Evolutionary conservation across 2,113 vertebrate species (phyloP), one percentile per base, ranked within the genome.

Genomic region (Chionis minor): DNA sequence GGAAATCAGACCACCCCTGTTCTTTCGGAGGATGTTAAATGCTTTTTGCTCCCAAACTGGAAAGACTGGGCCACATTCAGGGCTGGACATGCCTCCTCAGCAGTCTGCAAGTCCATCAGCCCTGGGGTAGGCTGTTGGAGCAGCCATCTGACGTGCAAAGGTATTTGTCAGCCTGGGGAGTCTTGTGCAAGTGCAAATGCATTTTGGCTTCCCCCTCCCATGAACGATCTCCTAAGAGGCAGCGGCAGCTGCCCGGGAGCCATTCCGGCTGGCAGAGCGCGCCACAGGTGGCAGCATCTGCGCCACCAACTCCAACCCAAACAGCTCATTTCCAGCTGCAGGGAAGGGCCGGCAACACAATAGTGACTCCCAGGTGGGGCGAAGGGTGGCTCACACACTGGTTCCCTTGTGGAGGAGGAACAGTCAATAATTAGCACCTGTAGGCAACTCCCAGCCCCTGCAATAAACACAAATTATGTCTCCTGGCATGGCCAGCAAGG

Each of bases 391-490:
- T 94, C 59, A 21, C 59, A 97, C 93, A 96, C 65, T 95, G 86
- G 14, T 9, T 85, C 23, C 65, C 70, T 94, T 97, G 94, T 96
- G 93, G 81, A 91, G 91, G 83, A 81, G 88, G 80, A 94, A 96
- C 4, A 23, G 82, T 49, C 82, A 58, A 54, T 83, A 94, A 91
- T 86, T 45, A 83, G 93, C 89, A 94, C 89, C 88, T 85, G 95
- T 35, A 79, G 86, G 73, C 85, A 66, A 63, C 85, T 94, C 87
- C 88, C 92, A 90, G 91, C 58, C 28, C 69, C 69, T 67, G 85
- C 87, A 95, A 87, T 85, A 97, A 97, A 87, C 85, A 96, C 72
- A 97, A 97, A 97, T 92, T 92, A 93, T 82, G 79, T 93, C 88
- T 96, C 84, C 96, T 97, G 93, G 93, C 96, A 81, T 40, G 81